Percentiles rank a stretch among this genome's conserved stretches.
phyloP scores from a whole-genome alignment of 1,140 invertebrate genomes.

The Ruditapes philippinarum region DNA sequence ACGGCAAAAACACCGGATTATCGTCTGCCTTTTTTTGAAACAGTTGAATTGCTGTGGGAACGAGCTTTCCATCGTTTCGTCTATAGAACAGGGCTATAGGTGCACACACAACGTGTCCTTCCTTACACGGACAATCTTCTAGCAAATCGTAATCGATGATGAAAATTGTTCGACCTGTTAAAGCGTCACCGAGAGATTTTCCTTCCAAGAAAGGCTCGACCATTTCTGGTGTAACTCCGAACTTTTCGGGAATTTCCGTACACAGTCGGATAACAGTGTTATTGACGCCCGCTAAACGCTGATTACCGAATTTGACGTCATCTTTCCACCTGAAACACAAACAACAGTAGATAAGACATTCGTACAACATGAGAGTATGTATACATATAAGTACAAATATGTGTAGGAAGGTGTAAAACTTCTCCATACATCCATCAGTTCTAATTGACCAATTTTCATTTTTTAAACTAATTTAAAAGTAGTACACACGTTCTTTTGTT shows the following conservation, averaged over 20 bases:
- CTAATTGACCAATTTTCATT: too few species aligned
- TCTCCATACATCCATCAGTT: too few species aligned
- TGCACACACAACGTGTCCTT: conserved; percentile 77
- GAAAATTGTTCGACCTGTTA: conserved; percentile 16
- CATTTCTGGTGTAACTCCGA: conserved; percentile 45
- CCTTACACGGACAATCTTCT: not conserved
- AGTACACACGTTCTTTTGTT: too few species aligned
- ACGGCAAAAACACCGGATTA: conserved; percentile 87
- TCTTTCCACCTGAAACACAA: conserved; percentile 42
- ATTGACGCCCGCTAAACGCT: conserved; percentile 46
- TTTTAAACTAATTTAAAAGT: too few species aligned
- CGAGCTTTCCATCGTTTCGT: conserved; percentile 80
- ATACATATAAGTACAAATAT: too few species aligned
- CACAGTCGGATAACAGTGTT: conserved; percentile 32
- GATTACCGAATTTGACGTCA: conserved; percentile 48
- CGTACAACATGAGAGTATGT: too few species aligned
- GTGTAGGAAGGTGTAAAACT: too few species aligned
- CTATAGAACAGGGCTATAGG: conserved; percentile 86
- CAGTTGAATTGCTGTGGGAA: conserved; percentile 87
- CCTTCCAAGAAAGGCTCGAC: conserved; percentile 36
- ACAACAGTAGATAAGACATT: not conserved
- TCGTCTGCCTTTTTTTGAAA: conserved; percentile 80
- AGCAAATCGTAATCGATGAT: conserved; percentile 30
- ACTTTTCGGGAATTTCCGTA: conserved; percentile 42
- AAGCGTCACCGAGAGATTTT: not conserved